Base-by-base conservation (phyloP, 2,797 vertebrate genomes). In the Buphagus erythrorhynchus region DNA sequence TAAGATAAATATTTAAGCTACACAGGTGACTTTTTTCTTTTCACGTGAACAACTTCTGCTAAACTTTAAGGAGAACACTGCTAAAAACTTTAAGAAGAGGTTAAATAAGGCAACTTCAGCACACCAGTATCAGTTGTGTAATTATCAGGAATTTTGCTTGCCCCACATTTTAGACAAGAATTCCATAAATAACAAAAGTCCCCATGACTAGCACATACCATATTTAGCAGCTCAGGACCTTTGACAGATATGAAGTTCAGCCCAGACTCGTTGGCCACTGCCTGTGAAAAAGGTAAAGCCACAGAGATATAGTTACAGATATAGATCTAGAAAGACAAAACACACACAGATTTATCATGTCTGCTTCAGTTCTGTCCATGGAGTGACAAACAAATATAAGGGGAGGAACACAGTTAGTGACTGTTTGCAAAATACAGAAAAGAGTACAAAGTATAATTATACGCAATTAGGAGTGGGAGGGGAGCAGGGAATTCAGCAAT, bases 221-320 rank as follows among this genome's bases (percentile, higher is more conserved):
- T 99, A 97, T 99, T 99, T 62, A 99, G 98, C 85, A 99, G 98
- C 95, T 99, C 99, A 2, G 99, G 99, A 51, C 99, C 99, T 90
- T 99, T 99, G 73, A 99, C 99, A 22, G 99, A 99, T 97, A 99
- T 99, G 97, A 99, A 99, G 96, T 99, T 99, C 63, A 99, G 98
- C 72, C 99, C 99, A 19, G 99, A 99, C 83, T 99, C 99, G 24
- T 99, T 99, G 89, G 99, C 99, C 43, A 99, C 99, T 0, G 99
- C 99, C 99, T 99, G 95, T 20, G 25, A 95, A 86, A 92, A 94
- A 66, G 15, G 85, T 40, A 93, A 90, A 87, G 25, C 88, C 14
- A 36, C 11, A 91, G 1, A 15, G 17, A 42, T 16, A 36, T 0
- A 61, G 6, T 51, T 16, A 72, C 10, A 20, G 12, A 48, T 24